Evolutionary conservation across 1,140 invertebrate species (phyloP).

Genomic region (Drosophila orosa): DNA sequence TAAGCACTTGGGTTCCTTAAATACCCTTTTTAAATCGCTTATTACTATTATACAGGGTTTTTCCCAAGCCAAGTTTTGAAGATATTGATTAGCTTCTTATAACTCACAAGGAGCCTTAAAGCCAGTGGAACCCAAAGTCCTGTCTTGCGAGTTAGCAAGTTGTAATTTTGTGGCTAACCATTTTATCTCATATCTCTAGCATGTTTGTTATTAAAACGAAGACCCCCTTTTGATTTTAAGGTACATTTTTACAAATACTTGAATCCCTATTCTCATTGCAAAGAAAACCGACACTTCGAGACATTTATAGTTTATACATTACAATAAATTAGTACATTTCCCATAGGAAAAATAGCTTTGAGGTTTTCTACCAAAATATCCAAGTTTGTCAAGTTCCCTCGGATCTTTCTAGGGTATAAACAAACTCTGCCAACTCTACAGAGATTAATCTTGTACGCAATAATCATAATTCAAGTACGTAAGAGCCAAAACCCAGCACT

Average conservation of each 20-base stretch:
- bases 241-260: neutral
- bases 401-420: neutral
- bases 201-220: no score
- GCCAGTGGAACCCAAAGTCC: no score
- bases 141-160: no score
- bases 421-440: neutral
- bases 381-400: no score
- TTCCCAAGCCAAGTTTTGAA: neutral
- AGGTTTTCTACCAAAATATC: neutral
- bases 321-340: neutral
- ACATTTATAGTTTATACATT: neutral
- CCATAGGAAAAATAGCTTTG: neutral
- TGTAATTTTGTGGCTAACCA: no score
- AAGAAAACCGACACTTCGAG: neutral
- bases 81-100: no score
- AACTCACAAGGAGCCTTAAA: no score
- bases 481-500: neutral
- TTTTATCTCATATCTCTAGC: no score
- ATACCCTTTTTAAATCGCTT: neutral
- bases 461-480: conserved; percentile 13
- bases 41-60: neutral
- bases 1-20: neutral
- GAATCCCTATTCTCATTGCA: neutral
- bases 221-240: neutral
- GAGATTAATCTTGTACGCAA: conserved; percentile 20